A percentile compares a stretch with the other conserved stretches of the same genome.
Evolutionary conservation across 2,113 vertebrate species (phyloP).

Genomic region (Thalassarche chlororhynchos): DNA sequence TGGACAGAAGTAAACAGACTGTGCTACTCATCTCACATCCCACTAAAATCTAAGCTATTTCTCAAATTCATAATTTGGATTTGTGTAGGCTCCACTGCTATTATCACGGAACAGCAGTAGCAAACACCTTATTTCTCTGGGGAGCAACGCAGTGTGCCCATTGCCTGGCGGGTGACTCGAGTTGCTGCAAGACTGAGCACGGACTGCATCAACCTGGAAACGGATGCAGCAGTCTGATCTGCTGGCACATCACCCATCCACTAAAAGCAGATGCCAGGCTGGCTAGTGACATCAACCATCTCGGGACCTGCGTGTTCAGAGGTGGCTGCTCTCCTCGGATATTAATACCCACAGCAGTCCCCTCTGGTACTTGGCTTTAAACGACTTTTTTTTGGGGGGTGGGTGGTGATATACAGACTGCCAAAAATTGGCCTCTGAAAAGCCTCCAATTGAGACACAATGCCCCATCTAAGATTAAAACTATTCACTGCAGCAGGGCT

Average conservation of each 20-base stretch:
- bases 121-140: no score
- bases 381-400: fast-evolving
- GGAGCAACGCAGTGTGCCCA: fast-evolving
- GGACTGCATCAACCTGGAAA: neutral
- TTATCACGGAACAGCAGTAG: neutral
- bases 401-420: fast-evolving
- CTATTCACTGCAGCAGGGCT: neutral
- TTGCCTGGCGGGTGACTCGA: fast-evolving
- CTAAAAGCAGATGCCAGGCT: neutral
- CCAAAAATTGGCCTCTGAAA: neutral
- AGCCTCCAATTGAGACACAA: neutral
- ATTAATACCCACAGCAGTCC: neutral
- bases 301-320: neutral
- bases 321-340: fast-evolving
- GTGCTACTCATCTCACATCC: neutral
- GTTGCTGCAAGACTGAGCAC: neutral
- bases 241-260: neutral
- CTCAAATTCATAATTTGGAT: fast-evolving
- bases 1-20: neutral
- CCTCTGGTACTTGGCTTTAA: neutral
- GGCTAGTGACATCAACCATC: neutral
- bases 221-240: fast-evolving
- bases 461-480: neutral
- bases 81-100: fast-evolving
- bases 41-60: neutral